These are phyloP conservation scores for Lutraria lutraria DNA, from an alignment of 2,888 invertebrate species.

Conservation along the genomic window DNA sequence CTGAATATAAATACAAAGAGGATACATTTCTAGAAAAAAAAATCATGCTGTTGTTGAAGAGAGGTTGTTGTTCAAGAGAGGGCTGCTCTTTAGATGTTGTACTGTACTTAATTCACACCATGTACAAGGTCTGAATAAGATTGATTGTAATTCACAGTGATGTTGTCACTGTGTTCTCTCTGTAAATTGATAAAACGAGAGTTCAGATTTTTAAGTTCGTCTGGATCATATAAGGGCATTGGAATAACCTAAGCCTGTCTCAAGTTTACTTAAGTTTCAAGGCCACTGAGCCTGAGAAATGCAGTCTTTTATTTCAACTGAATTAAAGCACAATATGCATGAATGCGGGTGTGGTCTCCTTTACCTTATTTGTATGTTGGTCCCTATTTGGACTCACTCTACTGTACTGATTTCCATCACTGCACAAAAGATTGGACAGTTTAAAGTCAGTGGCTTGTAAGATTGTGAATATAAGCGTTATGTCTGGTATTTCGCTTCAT, in stretches of 20 bases:
- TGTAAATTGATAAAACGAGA: too few species aligned
- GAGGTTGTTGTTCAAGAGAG: too few species aligned
- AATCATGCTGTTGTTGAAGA: too few species aligned
- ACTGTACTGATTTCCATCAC: neutral
- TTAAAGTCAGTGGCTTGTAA: neutral
- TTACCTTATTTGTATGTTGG: neutral
- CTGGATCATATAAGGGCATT: neutral
- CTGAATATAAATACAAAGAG: too few species aligned
- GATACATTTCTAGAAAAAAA: too few species aligned
- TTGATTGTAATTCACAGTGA: too few species aligned
- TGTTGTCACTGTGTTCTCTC: too few species aligned
- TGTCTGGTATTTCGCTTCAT: neutral
- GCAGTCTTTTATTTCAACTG: slow-evolving; percentile 5
- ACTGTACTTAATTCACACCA: too few species aligned
- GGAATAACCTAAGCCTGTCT: neutral
- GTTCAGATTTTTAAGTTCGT: too few species aligned
- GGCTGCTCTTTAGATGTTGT: too few species aligned
- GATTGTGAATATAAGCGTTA: slow-evolving; percentile 8
- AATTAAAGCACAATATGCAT: neutral
- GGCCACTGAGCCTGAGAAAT: neutral
- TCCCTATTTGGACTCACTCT: neutral
- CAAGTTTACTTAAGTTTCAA: neutral
- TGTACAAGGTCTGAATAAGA: too few species aligned
- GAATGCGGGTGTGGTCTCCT: neutral
- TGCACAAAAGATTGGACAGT: neutral